phyloP scores from a whole-genome alignment of 2,888 invertebrate genomes.

The Atrina japonica region DNA sequence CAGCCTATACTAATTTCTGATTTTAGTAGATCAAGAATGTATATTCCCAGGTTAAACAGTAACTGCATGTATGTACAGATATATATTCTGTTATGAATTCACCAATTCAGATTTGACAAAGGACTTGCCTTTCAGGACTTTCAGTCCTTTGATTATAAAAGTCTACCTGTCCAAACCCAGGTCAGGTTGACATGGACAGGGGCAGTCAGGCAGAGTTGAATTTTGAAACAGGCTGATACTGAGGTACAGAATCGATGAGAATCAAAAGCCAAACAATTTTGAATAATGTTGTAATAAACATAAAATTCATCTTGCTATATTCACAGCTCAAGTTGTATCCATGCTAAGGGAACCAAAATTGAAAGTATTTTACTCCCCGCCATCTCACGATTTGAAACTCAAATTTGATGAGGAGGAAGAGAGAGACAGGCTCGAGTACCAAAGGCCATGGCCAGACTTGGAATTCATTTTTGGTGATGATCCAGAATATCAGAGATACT shows the following conservation, averaged over 20 bases:
- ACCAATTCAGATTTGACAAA: too few relatives aligned
- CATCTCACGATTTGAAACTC: slow-evolving; percentile 72
- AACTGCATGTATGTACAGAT: too few relatives aligned
- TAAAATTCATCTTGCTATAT: neutral
- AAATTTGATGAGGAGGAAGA: slow-evolving; percentile 75
- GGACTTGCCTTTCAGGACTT: too few relatives aligned
- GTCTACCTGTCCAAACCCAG: too few relatives aligned
- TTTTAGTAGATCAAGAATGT: too few relatives aligned
- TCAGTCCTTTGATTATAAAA: too few relatives aligned
- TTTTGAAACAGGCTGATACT: neutral
- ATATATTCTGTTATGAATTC: too few relatives aligned
- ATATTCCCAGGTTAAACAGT: too few relatives aligned
- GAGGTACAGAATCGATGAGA: too few relatives aligned
- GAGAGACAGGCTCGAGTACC: slow-evolving; percentile 64
- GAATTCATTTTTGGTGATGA: slow-evolving; percentile 75
- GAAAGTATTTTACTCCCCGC: slow-evolving; percentile 76
- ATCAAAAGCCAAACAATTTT: too few relatives aligned
- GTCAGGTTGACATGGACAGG: too few relatives aligned
- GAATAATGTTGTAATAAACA: neutral
- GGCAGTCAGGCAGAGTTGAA: neutral
- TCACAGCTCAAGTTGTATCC: slow-evolving; percentile 72
- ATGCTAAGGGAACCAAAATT: slow-evolving; percentile 75
- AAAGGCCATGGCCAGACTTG: slow-evolving; percentile 77
- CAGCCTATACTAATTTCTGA: too few relatives aligned
- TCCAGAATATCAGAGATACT: slow-evolving; percentile 70